A percentile compares a stretch with the other conserved stretches of the same genome.
Conservation (phyloP, 1,140 invertebrate species). For the Calephelis virginiensis region DNA sequence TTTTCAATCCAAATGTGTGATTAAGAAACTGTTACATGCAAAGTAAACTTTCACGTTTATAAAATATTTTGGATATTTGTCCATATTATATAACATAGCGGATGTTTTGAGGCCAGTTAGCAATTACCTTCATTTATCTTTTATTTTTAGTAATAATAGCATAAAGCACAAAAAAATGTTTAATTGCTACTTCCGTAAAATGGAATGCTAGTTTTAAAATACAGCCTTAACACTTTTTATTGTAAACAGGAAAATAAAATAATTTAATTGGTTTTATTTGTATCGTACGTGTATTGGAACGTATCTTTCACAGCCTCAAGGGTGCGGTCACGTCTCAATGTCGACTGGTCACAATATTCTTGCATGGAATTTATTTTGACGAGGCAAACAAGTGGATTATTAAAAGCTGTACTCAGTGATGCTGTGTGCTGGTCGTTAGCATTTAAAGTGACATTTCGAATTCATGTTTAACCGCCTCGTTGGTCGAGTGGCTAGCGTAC, state of each 20-base stretch:
- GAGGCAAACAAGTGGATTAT: conserved; percentile 13
- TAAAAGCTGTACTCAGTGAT: conserved; percentile 3
- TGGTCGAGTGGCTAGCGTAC: too few species aligned
- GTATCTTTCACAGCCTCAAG: conserved; percentile 5
- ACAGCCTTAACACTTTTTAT: not conserved
- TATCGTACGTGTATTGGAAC: conserved; percentile 3
- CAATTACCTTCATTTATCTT: too few species aligned
- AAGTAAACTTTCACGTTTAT: too few species aligned
- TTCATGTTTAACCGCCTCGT: too few species aligned
- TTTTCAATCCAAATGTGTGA: too few species aligned
- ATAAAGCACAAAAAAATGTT: not conserved
- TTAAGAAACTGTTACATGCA: too few species aligned
- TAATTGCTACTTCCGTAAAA: not conserved
- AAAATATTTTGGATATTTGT: too few species aligned
- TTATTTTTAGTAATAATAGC: not conserved
- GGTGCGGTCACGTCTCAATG: conserved; percentile 23
- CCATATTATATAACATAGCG: not conserved
- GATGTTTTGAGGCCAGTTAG: not conserved
- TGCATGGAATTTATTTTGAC: conserved; percentile 17
- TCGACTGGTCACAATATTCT: conserved; percentile 16
- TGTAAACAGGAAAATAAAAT: conserved; percentile 8
- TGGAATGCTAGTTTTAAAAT: not conserved
- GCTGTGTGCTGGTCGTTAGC: conserved; percentile 1
- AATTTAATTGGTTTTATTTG: conserved; percentile 9
- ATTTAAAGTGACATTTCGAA: too few species aligned